phyloP scores from a whole-genome alignment of 2,888 invertebrate genomes.

The Trichogramma dendrolimi region DNA sequence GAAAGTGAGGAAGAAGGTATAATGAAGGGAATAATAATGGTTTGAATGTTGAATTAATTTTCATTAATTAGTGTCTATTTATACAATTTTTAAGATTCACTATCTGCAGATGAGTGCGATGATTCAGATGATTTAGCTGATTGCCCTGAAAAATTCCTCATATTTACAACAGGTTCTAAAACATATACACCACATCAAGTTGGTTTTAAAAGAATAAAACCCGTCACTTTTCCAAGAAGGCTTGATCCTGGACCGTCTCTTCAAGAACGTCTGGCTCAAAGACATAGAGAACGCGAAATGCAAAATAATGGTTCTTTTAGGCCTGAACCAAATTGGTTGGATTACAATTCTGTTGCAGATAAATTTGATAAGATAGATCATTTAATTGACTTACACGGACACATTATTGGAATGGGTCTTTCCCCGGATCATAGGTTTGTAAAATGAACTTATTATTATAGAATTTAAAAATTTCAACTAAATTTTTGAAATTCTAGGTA shows the following conservation, averaged over 20 bases:
- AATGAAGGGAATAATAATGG: constrained; percentile 8
- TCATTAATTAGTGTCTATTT: not conserved
- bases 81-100: constrained; percentile 36
- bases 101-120: constrained; percentile 40
- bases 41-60: not conserved
- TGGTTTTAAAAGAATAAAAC: constrained; percentile 70
- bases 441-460: constrained; percentile 3
- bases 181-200: constrained; percentile 84
- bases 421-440: constrained; percentile 69
- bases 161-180: constrained; percentile 78
- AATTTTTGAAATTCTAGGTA: constrained; percentile 54
- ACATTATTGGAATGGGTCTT: constrained; percentile 82
- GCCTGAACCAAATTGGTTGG: constrained; percentile 64
- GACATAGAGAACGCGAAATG: constrained; percentile 56
- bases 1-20: constrained; percentile 47
- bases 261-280: constrained; percentile 63
- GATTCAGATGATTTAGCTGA: constrained; percentile 54
- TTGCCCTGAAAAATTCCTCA: constrained; percentile 67
- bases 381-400: constrained; percentile 77
- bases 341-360: constrained; percentile 65
- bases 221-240: constrained; percentile 65
- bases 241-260: constrained; percentile 67
- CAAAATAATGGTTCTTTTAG: constrained; percentile 52
- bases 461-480: constrained; percentile 7
- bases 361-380: constrained; percentile 74